These are phyloP conservation scores for Zeugodacus cucurbitae DNA, from an alignment of 1,140 invertebrate genomes.

Conservation along the genomic window DNA sequence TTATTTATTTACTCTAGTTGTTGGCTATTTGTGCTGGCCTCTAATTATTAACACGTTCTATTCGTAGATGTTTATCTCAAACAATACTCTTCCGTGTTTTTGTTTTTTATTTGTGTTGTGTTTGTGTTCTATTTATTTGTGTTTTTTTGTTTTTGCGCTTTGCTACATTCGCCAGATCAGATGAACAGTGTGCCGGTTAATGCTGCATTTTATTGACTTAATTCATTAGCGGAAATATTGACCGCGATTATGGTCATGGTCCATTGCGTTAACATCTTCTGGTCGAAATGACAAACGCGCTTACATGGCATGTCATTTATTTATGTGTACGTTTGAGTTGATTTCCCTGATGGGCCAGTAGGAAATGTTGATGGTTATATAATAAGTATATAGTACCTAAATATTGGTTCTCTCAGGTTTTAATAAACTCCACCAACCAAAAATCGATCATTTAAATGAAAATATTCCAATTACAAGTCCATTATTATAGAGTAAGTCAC, in stretches of 20 bases:
- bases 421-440: no score
- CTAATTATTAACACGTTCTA: neutral
- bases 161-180: neutral
- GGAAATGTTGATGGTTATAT: neutral
- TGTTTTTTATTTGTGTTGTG: neutral
- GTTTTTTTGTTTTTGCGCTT: neutral
- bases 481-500: no score
- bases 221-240: conserved; percentile 33
- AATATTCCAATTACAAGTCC: no score
- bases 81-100: neutral
- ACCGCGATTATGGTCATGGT: conserved; percentile 12
- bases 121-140: neutral
- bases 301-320: neutral
- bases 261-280: neutral
- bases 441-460: no score
- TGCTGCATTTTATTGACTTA: conserved; percentile 14
- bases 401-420: no score
- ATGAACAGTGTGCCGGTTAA: neutral
- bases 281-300: neutral
- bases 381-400: no score
- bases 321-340: neutral
- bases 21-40: no score
- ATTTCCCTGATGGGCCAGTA: neutral
- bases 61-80: neutral
- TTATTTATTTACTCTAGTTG: no score